Conservation (phyloP, 2,797 vertebrate genomes). For the Synaphobranchus kaupii region DNA sequence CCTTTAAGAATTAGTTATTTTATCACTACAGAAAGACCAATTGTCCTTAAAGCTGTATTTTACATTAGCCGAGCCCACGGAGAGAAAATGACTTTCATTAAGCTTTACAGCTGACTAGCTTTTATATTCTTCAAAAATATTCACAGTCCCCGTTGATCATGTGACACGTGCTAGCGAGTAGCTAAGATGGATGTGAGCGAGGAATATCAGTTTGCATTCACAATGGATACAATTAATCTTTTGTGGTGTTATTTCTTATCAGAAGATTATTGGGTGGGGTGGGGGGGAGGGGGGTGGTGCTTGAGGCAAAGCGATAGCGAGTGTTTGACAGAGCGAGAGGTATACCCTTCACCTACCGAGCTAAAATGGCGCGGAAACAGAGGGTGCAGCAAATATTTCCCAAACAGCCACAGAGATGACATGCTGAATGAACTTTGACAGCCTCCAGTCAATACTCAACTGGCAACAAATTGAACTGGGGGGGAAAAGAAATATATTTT, state of each 20-base stretch:
- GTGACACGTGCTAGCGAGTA: constrained; percentile 61
- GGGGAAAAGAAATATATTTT: constrained; percentile 40
- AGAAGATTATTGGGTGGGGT: constrained; percentile 65
- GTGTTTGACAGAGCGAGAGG: constrained; percentile 37
- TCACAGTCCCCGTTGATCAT: constrained; percentile 68
- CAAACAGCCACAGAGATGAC: constrained; percentile 36
- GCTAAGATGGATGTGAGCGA: constrained; percentile 77
- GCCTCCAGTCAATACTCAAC: constrained; percentile 45
- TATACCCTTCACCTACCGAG: constrained; percentile 17
- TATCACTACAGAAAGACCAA: constrained; percentile 83
- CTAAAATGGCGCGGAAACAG: constrained; percentile 15
- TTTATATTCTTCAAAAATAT: constrained; percentile 80
- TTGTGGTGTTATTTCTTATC: constrained; percentile 70
- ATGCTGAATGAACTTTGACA: constrained; percentile 45
- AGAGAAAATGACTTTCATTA: constrained; percentile 85
- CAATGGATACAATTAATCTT: constrained; percentile 85
- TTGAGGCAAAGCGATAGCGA: constrained; percentile 39
- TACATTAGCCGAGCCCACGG: constrained; percentile 77
- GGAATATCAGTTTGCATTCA: constrained; percentile 77
- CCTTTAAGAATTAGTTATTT: constrained; percentile 81
- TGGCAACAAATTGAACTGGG: constrained; percentile 45
- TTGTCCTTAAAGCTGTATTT: constrained; percentile 76
- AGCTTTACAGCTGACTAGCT: constrained; percentile 83
- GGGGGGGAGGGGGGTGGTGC: neutral
- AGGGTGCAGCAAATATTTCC: constrained; percentile 39